Evolutionary conservation across 2,797 vertebrate genomes (phyloP).

Genomic region (Peromyscus aztecus): DNA sequence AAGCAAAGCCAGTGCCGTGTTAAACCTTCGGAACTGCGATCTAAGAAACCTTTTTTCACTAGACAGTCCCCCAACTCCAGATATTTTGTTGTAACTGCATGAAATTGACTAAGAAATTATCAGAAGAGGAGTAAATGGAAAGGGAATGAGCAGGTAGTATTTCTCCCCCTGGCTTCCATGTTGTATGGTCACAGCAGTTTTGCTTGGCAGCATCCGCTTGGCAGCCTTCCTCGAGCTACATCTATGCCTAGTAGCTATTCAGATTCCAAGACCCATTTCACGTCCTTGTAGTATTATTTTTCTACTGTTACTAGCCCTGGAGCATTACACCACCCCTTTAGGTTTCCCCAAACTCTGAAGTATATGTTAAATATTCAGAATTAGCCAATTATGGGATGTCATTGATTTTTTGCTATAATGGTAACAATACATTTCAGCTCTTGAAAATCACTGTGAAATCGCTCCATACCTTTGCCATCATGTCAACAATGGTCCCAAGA

Average conservation of each 20-base stretch:
- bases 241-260: background rate
- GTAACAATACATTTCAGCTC: background rate
- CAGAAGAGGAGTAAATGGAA: background rate
- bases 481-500: background rate
- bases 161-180: background rate
- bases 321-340: background rate
- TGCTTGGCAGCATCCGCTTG: background rate
- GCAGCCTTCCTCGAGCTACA: background rate
- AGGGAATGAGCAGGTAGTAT: background rate
- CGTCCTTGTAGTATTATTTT: background rate
- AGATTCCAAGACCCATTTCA: background rate
- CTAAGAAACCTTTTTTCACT: background rate
- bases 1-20: background rate
- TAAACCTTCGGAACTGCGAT: background rate
- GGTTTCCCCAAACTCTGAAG: background rate
- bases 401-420: background rate
- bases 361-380: background rate
- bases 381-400: background rate
- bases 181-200: background rate
- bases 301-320: background rate
- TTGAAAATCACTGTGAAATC: background rate
- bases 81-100: background rate
- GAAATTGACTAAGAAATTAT: background rate
- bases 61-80: background rate
- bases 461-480: background rate